These are phyloP conservation scores for Hypselothyrea guttata DNA, from an alignment of 2,888 invertebrate genomes.

Conservation along the genomic window DNA sequence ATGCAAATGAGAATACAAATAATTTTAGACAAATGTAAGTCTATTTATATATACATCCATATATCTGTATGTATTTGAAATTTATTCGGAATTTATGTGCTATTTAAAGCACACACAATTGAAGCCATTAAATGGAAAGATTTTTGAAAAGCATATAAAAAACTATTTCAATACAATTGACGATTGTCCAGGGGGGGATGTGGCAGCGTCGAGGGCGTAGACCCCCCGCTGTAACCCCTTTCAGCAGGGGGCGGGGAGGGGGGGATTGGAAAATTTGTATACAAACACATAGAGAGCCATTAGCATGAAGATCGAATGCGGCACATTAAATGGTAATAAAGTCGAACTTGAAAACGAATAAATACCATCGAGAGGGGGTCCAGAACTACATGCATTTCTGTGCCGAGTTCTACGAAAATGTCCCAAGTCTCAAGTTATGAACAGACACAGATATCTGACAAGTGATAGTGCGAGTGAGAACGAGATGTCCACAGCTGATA, in stretches of 20 bases:
- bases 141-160: too few species aligned
- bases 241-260: too few species aligned
- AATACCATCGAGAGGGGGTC: background rate
- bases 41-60: too few species aligned
- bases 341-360: constrained; percentile 21
- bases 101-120: too few species aligned
- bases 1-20: too few species aligned
- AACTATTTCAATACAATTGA: constrained; percentile 20
- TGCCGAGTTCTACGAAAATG: constrained; percentile 44
- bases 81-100: too few species aligned
- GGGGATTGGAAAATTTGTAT: constrained; percentile 23
- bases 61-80: too few species aligned
- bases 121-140: too few species aligned
- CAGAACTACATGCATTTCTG: constrained; percentile 24
- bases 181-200: constrained; percentile 3
- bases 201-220: constrained; percentile 10
- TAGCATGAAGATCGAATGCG: constrained; percentile 44
- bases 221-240: constrained; percentile 24
- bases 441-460: constrained; percentile 46
- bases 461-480: constrained; percentile 2
- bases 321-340: constrained; percentile 61
- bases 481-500: constrained; percentile 69
- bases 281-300: constrained; percentile 39
- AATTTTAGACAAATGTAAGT: too few species aligned
- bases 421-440: constrained; percentile 33